These are phyloP conservation scores for Labrus mixtus DNA, from an alignment of 2,113 vertebrate genomes.

Conservation along the genomic window DNA sequence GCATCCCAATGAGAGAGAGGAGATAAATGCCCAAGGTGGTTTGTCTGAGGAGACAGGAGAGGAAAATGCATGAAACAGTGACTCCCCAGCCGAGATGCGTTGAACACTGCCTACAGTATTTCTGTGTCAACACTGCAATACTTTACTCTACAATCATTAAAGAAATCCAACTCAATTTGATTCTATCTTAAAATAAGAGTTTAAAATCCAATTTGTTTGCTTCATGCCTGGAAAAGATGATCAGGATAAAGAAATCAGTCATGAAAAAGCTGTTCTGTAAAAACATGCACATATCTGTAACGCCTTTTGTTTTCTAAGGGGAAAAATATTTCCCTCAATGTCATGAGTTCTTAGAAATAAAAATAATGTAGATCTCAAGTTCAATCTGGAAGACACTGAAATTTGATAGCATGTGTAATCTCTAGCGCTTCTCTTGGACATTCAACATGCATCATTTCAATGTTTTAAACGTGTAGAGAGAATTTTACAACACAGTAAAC, in stretches of 20 bases:
- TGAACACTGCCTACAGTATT: too few relatives aligned
- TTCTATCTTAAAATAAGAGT: conserved; percentile 22
- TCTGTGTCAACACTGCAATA: background rate
- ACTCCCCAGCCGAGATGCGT: background rate
- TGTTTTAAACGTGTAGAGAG: too few relatives aligned
- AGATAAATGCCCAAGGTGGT: conserved; percentile 90
- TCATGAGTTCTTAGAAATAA: too few relatives aligned
- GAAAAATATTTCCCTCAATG: too few relatives aligned
- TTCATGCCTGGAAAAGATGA: conserved; percentile 7
- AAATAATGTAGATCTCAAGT: too few relatives aligned
- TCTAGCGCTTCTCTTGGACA: too few relatives aligned
- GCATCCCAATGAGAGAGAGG: conserved; percentile 90
- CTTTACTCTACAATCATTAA: background rate
- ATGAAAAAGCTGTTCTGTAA: background rate
- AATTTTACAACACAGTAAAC: too few relatives aligned
- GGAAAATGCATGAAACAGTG: background rate
- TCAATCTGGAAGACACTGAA: too few relatives aligned
- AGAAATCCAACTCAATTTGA: conserved; percentile 18
- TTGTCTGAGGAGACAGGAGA: conserved; percentile 81
- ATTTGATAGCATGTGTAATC: too few relatives aligned
- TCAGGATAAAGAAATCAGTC: conserved; percentile 14
- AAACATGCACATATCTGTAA: too few relatives aligned
- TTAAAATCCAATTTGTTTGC: conserved; percentile 14
- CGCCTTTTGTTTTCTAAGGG: too few relatives aligned
- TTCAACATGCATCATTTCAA: too few relatives aligned